A percentile compares a stretch with the other conserved stretches of the same genome.
Evolutionary conservation across 2,113 vertebrate genomes (phyloP).

Genomic region (Cervus canadensis): DNA sequence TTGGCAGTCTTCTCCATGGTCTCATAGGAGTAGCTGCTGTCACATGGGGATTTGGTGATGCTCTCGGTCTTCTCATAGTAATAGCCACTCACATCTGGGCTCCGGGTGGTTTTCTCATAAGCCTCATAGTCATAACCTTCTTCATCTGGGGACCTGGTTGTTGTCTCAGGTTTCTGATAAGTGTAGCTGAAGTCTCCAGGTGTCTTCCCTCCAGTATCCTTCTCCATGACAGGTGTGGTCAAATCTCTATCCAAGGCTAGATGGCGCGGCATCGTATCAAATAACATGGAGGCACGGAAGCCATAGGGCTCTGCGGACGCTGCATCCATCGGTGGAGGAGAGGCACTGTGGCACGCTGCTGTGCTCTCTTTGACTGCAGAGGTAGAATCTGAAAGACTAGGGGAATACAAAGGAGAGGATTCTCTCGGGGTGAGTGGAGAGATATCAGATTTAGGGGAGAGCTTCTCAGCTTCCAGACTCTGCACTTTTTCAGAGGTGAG

Average conservation of each 20-base stretch:
- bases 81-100: slow-evolving; percentile 71
- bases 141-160: slow-evolving; percentile 52
- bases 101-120: slow-evolving; percentile 43
- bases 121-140: slow-evolving; percentile 68
- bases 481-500: slow-evolving; percentile 84
- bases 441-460: slow-evolving; percentile 83
- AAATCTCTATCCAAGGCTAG: slow-evolving; percentile 79
- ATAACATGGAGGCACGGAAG: slow-evolving; percentile 74
- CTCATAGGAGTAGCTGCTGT: slow-evolving; percentile 76
- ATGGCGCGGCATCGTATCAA: slow-evolving; percentile 71
- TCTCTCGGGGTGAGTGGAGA: slow-evolving; percentile 85
- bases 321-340: slow-evolving; percentile 76
- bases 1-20: slow-evolving; percentile 61
- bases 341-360: slow-evolving; percentile 47
- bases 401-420: slow-evolving; percentile 83
- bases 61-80: slow-evolving; percentile 74
- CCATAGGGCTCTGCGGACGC: slow-evolving; percentile 73
- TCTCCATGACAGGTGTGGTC: slow-evolving; percentile 71
- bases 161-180: slow-evolving; percentile 59
- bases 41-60: slow-evolving; percentile 47
- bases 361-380: slow-evolving; percentile 54
- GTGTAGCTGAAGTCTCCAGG: slow-evolving; percentile 69
- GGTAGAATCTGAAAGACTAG: slow-evolving; percentile 80
- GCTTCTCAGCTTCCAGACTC: slow-evolving; percentile 81
- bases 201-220: slow-evolving; percentile 71